Conservation (phyloP, 1,140 invertebrate genomes). For the Trichogramma pretiosum region DNA sequence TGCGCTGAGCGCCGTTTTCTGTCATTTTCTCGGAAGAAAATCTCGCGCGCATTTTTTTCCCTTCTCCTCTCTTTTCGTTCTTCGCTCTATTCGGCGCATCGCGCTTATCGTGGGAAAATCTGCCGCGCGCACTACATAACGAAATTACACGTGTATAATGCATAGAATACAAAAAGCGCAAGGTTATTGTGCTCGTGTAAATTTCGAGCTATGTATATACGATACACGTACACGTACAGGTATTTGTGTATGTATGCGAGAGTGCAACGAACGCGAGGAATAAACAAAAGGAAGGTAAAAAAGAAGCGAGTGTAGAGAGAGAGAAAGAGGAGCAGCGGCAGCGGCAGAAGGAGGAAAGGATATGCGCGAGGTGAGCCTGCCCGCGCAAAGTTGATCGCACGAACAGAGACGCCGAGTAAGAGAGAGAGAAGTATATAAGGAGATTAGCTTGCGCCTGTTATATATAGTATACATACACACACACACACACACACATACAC, state of each 20-base stretch:
- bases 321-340: not conserved
- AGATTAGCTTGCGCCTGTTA: no score
- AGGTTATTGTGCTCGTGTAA: no score
- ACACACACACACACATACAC: no score
- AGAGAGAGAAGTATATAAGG: not conserved
- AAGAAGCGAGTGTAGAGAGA: conserved; percentile 8
- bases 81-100: conserved; percentile 4
- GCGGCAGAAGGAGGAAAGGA: conserved; percentile 8
- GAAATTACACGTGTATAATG: no score
- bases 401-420: not conserved
- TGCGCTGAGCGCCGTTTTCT: no score
- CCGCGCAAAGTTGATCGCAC: conserved; percentile 33
- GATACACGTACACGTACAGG: no score
- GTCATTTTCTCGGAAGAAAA: no score
- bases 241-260: no score
- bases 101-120: conserved; percentile 7
- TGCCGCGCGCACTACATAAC: conserved; percentile 10
- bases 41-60: no score
- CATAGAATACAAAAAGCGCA: no score
- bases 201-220: no score
- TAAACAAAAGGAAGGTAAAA: conserved; percentile 12
- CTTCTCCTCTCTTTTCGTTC: no score
- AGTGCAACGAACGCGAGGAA: conserved; percentile 14
- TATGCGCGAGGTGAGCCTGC: conserved; percentile 20
- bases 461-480: not conserved